These are phyloP conservation scores for Cebus imitator DNA, from an alignment of 2,113 vertebrate genomes.

Conservation along the genomic window DNA sequence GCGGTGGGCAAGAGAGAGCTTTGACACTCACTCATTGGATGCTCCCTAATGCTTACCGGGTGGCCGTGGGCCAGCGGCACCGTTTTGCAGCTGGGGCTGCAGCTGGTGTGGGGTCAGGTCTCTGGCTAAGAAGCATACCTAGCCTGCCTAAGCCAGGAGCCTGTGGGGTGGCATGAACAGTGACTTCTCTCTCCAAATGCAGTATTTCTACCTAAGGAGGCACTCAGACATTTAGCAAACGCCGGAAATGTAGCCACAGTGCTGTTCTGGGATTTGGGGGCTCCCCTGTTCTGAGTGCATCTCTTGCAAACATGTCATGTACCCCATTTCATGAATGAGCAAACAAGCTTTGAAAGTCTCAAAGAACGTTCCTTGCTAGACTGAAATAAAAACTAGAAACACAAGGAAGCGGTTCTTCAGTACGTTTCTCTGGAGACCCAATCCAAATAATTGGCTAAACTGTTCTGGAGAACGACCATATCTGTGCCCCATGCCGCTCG, in stretches of 20 bases:
- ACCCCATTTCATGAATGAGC: neutral
- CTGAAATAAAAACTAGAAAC: neutral
- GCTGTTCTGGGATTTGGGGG: neutral
- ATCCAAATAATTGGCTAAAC: rapidly evolving
- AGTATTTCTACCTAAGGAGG: neutral
- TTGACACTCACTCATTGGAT: rapidly evolving
- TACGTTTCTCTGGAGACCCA: neutral
- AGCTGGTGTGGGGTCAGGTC: neutral
- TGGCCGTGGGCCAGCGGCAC: rapidly evolving
- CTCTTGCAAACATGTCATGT: neutral
- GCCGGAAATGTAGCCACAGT: rapidly evolving
- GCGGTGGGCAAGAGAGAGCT: rapidly evolving
- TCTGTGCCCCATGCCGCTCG: neutral
- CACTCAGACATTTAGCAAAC: neutral
- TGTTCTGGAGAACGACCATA: neutral
- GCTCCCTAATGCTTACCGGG: neutral
- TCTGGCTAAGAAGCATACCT: neutral
- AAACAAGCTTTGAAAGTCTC: neutral
- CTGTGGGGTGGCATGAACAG: neutral
- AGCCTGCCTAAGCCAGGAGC: neutral
- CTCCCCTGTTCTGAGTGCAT: neutral
- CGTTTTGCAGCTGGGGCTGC: neutral
- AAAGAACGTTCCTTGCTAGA: neutral
- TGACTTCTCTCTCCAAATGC: rapidly evolving
- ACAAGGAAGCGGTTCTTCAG: neutral